Evolutionary conservation across 2,888 invertebrate species (phyloP).

Genomic region (Lycocerus yunnanus): DNA sequence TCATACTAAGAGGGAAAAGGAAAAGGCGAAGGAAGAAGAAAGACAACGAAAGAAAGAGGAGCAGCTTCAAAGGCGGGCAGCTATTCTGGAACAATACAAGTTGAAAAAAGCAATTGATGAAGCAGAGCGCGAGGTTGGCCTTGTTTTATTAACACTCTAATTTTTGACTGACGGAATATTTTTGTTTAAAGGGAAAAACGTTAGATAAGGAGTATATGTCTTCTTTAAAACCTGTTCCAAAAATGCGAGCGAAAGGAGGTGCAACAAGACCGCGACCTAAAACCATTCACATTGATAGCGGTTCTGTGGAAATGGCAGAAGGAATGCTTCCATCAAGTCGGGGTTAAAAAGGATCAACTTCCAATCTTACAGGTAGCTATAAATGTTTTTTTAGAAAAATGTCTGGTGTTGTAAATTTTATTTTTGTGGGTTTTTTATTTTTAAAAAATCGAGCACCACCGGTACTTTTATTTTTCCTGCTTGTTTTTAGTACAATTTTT

Average conservation of each 20-base stretch:
- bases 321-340: slow-evolving; percentile 73
- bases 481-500: slow-evolving; percentile 8
- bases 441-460: not conserved
- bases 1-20: slow-evolving; percentile 74
- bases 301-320: slow-evolving; percentile 77
- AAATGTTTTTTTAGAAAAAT: not conserved
- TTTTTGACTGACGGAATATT: not conserved
- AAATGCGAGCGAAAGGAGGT: slow-evolving; percentile 67
- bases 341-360: slow-evolving; percentile 80
- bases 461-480: not conserved
- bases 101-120: slow-evolving; percentile 92
- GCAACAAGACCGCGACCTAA: slow-evolving; percentile 79
- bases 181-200: slow-evolving; percentile 73
- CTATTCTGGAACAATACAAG: slow-evolving; percentile 91
- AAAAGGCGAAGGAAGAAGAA: slow-evolving; percentile 76
- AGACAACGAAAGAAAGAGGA: slow-evolving; percentile 77
- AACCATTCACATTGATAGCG: slow-evolving; percentile 88
- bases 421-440: not conserved
- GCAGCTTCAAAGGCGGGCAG: slow-evolving; percentile 83
- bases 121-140: slow-evolving; percentile 78
- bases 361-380: slow-evolving; percentile 79
- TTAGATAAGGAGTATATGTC: slow-evolving; percentile 72
- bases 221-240: slow-evolving; percentile 64
- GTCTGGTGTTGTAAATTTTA: not conserved
- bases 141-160: not conserved